These are phyloP conservation scores for Diabrotica balteata DNA, from an alignment of 2,888 invertebrate genomes.

Conservation along the genomic window DNA sequence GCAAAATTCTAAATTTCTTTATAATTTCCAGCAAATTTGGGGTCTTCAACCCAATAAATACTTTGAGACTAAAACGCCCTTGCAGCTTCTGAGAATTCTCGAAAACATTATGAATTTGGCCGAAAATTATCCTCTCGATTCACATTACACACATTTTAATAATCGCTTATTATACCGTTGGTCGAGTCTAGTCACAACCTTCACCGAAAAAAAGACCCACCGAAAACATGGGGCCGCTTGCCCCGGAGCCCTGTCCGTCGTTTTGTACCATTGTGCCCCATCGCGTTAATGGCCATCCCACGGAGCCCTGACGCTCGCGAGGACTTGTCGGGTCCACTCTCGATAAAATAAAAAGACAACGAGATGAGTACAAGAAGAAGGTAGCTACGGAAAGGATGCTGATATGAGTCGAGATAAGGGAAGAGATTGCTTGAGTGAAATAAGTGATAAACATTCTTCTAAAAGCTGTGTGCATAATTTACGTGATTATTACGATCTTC, in stretches of 20 bases:
- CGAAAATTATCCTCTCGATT: slow-evolving; percentile 18
- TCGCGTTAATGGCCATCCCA: slow-evolving; percentile 21
- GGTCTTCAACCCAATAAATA: neutral
- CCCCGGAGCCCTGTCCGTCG: slow-evolving; percentile 15
- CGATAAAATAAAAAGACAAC: slow-evolving; percentile 21
- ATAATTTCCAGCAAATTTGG: too few species aligned
- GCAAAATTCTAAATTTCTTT: too few species aligned
- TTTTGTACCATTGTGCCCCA: slow-evolving; percentile 17
- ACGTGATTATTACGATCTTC: too few species aligned
- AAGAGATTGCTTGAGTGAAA: slow-evolving; percentile 18
- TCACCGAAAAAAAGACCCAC: slow-evolving; percentile 16
- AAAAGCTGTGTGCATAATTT: neutral
- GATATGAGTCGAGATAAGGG: slow-evolving; percentile 22
- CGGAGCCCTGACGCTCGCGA: slow-evolving; percentile 5
- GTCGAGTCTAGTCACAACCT: slow-evolving; percentile 26
- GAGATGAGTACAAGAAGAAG: slow-evolving; percentile 22
- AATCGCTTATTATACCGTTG: slow-evolving; percentile 27
- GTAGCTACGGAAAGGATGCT: slow-evolving; percentile 22
- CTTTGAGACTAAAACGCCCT: neutral
- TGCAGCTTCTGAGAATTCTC: neutral
- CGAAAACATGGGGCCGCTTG: slow-evolving; percentile 22
- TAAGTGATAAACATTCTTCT: slow-evolving; percentile 24
- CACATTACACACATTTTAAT: slow-evolving; percentile 27
- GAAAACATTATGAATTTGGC: neutral
- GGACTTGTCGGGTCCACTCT: slow-evolving; percentile 24